These are phyloP conservation scores for Ceratothoa steindachneri DNA, from an alignment of 2,888 invertebrate genomes.

Conservation along the genomic window DNA sequence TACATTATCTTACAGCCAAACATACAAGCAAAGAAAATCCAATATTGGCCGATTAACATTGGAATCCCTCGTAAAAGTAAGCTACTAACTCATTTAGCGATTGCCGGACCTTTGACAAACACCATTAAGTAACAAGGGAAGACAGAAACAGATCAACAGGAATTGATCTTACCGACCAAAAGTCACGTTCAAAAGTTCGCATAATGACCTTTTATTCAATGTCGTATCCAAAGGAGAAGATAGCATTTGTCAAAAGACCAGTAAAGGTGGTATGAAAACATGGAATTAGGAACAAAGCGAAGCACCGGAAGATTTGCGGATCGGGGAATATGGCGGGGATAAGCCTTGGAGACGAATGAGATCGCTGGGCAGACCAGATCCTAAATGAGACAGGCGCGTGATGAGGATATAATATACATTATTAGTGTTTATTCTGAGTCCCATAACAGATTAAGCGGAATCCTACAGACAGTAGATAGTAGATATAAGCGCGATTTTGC, in stretches of 20 bases:
- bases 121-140: not conserved
- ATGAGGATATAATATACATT: not conserved
- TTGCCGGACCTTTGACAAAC: not conserved
- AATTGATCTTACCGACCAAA: not conserved
- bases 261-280: not conserved
- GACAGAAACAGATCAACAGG: not conserved
- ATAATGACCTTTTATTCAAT: constrained; percentile 9
- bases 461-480: too few relatives aligned
- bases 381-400: not conserved
- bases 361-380: too few relatives aligned
- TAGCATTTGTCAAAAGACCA: not conserved
- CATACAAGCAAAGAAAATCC: too few relatives aligned
- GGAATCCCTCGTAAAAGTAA: too few relatives aligned
- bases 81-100: not conserved
- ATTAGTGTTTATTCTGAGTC: not conserved
- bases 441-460: too few relatives aligned
- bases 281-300: not conserved
- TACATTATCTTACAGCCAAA: too few relatives aligned
- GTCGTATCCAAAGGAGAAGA: not conserved
- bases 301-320: not conserved
- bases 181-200: constrained; percentile 10
- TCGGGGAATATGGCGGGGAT: not conserved
- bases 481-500: too few relatives aligned
- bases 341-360: too few relatives aligned
- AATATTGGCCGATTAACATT: too few relatives aligned